phyloP scores from a whole-genome alignment of 2,113 vertebrate species.

The Sarotherodon lohbergeri region DNA sequence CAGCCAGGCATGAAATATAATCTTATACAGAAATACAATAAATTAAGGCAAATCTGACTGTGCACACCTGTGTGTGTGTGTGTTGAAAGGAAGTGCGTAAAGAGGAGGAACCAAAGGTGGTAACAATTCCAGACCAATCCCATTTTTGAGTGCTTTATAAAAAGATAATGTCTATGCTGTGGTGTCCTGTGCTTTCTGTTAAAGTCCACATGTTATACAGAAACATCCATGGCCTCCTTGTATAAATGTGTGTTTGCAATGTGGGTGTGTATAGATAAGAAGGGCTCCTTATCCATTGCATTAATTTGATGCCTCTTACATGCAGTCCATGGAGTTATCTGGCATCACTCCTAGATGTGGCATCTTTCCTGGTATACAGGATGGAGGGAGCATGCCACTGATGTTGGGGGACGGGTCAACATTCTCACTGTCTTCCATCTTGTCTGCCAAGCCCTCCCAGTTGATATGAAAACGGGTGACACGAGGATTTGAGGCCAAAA shows the following conservation, averaged over 20 bases:
- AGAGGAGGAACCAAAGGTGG: background rate
- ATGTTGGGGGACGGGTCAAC: constrained; percentile 78
- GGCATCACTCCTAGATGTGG: constrained; percentile 75
- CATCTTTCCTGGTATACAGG: constrained; percentile 75
- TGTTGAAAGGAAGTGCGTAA: background rate
- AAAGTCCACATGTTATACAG: background rate
- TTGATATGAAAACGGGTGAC: constrained; percentile 92
- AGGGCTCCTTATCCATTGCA: background rate
- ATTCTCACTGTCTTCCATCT: constrained; percentile 83
- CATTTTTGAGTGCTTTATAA: background rate
- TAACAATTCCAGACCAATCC: background rate
- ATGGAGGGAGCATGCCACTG: constrained; percentile 69
- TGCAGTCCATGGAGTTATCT: constrained; percentile 91
- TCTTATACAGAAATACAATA: background rate
- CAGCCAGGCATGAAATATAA: background rate
- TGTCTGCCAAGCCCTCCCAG: constrained; percentile 81
- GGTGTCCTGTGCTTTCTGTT: background rate
- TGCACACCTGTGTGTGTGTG: background rate
- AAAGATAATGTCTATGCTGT: background rate
- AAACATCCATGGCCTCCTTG: background rate
- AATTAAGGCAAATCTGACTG: constrained; percentile 23
- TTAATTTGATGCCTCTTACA: constrained; percentile 44
- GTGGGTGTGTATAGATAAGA: background rate
- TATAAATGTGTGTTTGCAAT: background rate
- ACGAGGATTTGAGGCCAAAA: constrained; percentile 85